Percentiles rank a stretch among this genome's conserved stretches.
phyloP scores from a whole-genome alignment of 2,888 invertebrate genomes.

The Rhimphoctona megacephalus region DNA sequence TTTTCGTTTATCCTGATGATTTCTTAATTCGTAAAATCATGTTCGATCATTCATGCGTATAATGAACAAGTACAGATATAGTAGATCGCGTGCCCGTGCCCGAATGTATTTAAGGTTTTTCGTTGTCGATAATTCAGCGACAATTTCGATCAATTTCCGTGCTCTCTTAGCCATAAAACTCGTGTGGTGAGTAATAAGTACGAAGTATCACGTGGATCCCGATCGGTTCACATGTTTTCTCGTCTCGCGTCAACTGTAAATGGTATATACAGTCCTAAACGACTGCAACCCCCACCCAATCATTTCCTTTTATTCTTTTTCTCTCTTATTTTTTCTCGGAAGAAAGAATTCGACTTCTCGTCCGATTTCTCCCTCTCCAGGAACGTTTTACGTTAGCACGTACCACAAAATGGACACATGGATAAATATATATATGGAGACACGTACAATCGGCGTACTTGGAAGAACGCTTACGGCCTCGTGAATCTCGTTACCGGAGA shows the following conservation, averaged over 20 bases:
- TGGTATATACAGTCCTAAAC: constrained; percentile 32
- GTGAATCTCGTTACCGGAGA: constrained; percentile 45
- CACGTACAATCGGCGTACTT: constrained; percentile 35
- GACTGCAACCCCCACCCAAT: constrained; percentile 8
- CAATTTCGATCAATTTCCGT: constrained; percentile 51
- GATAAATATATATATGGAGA: neutral
- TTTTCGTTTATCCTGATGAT: constrained; percentile 2
- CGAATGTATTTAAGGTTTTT: constrained; percentile 35
- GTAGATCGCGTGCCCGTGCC: neutral
- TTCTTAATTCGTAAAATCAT: constrained; percentile 32
- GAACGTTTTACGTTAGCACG: constrained; percentile 42
- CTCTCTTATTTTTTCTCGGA: neutral
- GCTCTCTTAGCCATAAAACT: constrained; percentile 12
- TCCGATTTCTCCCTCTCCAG: constrained; percentile 30
- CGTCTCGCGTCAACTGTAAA: constrained; percentile 38
- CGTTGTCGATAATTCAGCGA: constrained; percentile 31
- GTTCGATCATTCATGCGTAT: neutral
- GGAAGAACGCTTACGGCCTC: constrained; percentile 33
- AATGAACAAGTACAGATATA: neutral
- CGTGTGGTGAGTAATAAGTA: constrained; percentile 37
- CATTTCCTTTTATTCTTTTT: neutral
- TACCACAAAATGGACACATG: constrained; percentile 38
- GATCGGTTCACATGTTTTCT: constrained; percentile 37
- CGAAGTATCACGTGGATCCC: constrained; percentile 33
- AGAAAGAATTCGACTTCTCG: constrained; percentile 48